Percentiles rank a stretch among this genome's conserved stretches.
These are phyloP conservation scores for Drosophila differens DNA, from an alignment of 2,888 invertebrate species.

Conservation along the genomic window DNA sequence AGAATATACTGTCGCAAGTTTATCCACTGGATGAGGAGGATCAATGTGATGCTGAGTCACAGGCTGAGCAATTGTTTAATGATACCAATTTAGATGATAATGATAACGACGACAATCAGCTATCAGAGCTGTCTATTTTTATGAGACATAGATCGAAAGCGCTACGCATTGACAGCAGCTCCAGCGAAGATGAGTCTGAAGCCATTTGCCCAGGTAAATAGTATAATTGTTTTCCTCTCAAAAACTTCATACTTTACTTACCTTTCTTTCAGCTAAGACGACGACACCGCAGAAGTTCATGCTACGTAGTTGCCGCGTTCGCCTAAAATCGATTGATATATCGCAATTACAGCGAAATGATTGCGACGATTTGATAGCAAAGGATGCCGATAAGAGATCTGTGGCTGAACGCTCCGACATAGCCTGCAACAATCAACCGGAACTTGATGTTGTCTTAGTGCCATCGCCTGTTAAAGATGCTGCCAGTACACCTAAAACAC, in stretches of 20 bases:
- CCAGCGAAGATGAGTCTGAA: conserved; percentile 25
- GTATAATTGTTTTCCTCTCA: too few relatives aligned
- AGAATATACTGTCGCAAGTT: conserved; percentile 74
- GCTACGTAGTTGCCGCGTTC: conserved; percentile 9
- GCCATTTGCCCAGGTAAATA: conserved; percentile 11
- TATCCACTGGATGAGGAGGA: conserved; percentile 60
- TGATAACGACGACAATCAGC: not conserved
- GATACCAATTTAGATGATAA: not conserved
- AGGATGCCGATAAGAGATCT: not conserved
- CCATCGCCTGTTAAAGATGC: not conserved
- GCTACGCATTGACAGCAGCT: conserved; percentile 46
- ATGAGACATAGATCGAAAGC: conserved; percentile 1
- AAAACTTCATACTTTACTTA: not conserved
- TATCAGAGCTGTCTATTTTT: not conserved
- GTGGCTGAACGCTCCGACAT: not conserved
- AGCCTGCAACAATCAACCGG: not conserved
- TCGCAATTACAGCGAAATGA: not conserved
- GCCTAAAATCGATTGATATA: conserved; percentile 14
- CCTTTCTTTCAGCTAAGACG: conserved; percentile 1
- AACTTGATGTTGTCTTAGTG: conserved; percentile 5
- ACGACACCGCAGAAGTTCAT: not conserved
- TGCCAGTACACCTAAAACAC: not conserved
- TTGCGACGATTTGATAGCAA: not conserved
- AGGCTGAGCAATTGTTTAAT: conserved; percentile 16
- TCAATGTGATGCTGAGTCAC: not conserved